These are phyloP conservation scores for Lasioglossum malachurum DNA, from an alignment of 2,888 invertebrate species.

Conservation along the genomic window DNA sequence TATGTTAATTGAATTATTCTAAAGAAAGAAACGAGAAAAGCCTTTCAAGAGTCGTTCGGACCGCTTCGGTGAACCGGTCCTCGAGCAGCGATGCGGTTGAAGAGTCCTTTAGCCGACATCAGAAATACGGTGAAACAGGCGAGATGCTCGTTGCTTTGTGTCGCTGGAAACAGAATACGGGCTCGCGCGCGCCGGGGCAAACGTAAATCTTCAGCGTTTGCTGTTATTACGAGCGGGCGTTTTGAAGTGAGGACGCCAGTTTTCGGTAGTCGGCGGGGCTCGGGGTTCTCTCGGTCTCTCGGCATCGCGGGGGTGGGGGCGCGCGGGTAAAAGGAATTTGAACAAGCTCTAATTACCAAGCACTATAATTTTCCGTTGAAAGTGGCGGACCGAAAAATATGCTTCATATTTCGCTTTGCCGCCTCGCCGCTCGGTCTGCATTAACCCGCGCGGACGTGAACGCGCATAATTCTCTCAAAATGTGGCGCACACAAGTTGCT, in stretches of 20 bases:
- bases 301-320: not conserved
- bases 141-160: slow-evolving; percentile 5
- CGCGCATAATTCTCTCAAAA: slow-evolving; percentile 73
- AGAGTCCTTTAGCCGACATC: slow-evolving; percentile 5
- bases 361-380: slow-evolving; percentile 68
- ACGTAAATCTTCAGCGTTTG: slow-evolving; percentile 52
- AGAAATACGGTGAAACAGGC: not conserved
- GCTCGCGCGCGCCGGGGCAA: not conserved
- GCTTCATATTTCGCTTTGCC: slow-evolving; percentile 71
- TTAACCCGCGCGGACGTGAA: slow-evolving; percentile 69
- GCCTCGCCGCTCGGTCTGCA: slow-evolving; percentile 57
- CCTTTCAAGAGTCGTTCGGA: not conserved
- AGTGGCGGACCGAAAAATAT: slow-evolving; percentile 73
- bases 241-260: slow-evolving; percentile 39
- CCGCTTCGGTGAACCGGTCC: not conserved
- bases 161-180: slow-evolving; percentile 22
- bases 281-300: not conserved
- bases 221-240: slow-evolving; percentile 41
- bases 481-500: slow-evolving; percentile 70
- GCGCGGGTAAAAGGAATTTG: slow-evolving; percentile 57
- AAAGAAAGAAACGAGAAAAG: not conserved
- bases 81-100: not conserved
- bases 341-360: slow-evolving; percentile 68
- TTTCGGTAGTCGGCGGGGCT: slow-evolving; percentile 9
- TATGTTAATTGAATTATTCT: not conserved